Base-by-base conservation (phyloP, 2,113 vertebrate genomes). In the Euleptes europaea region DNA sequence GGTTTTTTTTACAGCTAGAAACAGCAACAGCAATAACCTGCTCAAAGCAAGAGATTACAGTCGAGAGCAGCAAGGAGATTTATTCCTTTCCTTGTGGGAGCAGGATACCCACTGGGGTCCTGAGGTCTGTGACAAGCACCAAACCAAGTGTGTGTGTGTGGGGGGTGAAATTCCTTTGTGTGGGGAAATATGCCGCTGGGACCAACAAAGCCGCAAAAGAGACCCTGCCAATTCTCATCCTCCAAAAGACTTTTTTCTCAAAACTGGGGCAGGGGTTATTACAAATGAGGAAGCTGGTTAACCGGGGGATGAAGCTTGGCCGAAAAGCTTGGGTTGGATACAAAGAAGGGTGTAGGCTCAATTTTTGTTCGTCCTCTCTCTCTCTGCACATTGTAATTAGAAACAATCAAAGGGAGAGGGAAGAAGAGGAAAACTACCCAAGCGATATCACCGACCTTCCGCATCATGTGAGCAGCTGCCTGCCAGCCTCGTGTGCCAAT, bases 401-500 rank as follows among this genome's bases (percentile, higher is more conserved):
- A 40, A 78, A 13, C 0, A 0, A n/a, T 17, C 31, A 13, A 13
- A 31, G 6, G 2, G 3, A 28, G 19, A 35, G 10, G 10, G 19
- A 15, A 33, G 23, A 23, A 19, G n/a, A 33, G 28, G 5, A 8
- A 31, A 1, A 5, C 35, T 28, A 1, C 2, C 49, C 33, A 21
- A 54, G 2, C 2, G 1, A 1, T 1, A 0, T 21, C 14, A 49
- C 95, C 82, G 82, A 99, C 98, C 98, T 98, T 99, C 82, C 98
- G 97, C 97, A 99, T 98, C 98, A 99, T 99, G 93, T 98, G 98
- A 0, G 98, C 97, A 0, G 98, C 98, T 0, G 98, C 98, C 95
- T 99, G 98, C 98, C 98, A 99, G 85, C 98, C 98, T 0, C 98
- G 96, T 0, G 97, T 97, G 91, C 98, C 98, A 0, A 99, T 98